Conservation (phyloP, 2,888 invertebrate species). For the Rugalucina vietnamica region DNA sequence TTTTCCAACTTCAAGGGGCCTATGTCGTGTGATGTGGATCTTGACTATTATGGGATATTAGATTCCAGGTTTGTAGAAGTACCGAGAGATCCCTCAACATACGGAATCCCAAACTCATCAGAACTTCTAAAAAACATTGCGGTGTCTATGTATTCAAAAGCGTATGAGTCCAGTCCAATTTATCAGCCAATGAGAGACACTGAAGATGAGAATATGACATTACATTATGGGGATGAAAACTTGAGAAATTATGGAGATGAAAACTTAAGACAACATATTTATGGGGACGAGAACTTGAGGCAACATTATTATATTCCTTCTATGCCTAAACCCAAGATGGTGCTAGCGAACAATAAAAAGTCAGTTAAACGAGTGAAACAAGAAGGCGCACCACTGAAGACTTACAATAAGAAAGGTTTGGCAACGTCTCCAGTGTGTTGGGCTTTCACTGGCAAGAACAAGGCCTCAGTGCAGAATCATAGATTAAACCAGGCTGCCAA, state of each 20-base stretch:
- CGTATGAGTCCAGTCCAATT: background rate
- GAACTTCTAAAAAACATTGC: constrained; percentile 58
- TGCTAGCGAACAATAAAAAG: background rate
- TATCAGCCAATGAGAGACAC: background rate
- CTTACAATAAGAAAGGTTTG: constrained; percentile 31
- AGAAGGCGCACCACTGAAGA: constrained; percentile 9
- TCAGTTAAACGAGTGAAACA: constrained; percentile 38
- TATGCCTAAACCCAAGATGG: background rate
- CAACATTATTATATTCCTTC: background rate
- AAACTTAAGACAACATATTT: background rate
- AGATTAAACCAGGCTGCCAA: constrained; percentile 52
- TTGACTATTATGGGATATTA: constrained; percentile 59
- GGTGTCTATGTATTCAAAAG: constrained; percentile 40
- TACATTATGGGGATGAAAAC: background rate
- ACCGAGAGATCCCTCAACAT: constrained; percentile 46
- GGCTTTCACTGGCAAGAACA: constrained; percentile 68
- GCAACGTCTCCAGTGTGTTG: constrained; percentile 53
- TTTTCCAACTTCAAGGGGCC: background rate
- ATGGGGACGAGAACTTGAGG: background rate
- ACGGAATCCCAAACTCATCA: constrained; percentile 56
- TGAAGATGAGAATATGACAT: background rate
- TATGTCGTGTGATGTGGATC: constrained; percentile 28
- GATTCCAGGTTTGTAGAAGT: constrained; percentile 56
- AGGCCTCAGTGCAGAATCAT: constrained; percentile 68
- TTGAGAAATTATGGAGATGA: too few species aligned